Conservation (phyloP, 2,113 vertebrate species). For the Centropus bengalensis region DNA sequence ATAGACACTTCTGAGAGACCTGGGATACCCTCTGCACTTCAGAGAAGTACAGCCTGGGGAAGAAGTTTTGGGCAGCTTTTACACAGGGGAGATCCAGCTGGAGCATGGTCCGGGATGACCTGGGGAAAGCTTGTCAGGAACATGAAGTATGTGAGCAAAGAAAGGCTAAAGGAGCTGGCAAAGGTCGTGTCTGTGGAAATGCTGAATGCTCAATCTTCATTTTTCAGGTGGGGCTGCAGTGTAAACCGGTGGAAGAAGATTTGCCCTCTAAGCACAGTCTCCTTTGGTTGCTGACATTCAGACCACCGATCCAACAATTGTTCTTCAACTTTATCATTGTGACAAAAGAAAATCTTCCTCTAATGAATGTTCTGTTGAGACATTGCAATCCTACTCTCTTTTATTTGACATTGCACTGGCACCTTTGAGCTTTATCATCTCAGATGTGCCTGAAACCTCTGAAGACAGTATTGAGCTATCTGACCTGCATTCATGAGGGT, state of each 20-base stretch:
- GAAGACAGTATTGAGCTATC: background rate
- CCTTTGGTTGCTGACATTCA: background rate
- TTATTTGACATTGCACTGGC: background rate
- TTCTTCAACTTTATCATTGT: background rate
- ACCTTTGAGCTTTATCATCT: background rate
- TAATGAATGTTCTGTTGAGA: fast-evolving
- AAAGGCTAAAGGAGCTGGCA: background rate
- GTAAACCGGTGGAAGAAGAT: slow-evolving; percentile 7
- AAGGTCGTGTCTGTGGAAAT: background rate
- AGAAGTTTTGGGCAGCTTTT: background rate
- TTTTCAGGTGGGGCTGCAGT: slow-evolving; percentile 51
- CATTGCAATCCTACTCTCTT: background rate
- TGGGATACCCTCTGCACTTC: fast-evolving
- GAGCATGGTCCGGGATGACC: fast-evolving
- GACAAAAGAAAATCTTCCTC: background rate
- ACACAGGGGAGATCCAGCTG: background rate
- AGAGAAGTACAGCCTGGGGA: background rate
- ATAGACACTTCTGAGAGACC: background rate
- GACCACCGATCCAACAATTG: background rate
- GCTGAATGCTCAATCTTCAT: background rate
- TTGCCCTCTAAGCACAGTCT: background rate
- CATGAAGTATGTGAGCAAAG: background rate
- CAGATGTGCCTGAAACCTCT: background rate
- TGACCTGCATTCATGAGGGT: background rate
- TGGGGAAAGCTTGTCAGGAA: background rate